Conservation (phyloP, 2,797 vertebrate genomes). For the Kryptopterus vitreolus region DNA sequence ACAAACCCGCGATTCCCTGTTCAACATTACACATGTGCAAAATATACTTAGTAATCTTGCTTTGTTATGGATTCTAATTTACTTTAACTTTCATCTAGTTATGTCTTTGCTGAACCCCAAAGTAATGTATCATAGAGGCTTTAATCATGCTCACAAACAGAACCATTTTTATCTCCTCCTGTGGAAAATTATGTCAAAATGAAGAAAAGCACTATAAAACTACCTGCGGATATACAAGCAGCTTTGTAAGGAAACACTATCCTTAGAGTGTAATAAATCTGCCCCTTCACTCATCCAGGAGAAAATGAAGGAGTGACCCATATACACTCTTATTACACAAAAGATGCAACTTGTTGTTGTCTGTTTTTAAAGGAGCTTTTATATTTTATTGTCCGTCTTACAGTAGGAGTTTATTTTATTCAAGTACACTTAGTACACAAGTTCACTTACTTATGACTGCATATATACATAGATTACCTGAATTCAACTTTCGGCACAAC, state of each 20-base stretch:
- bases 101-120: not conserved
- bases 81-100: not conserved
- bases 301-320: constrained; percentile 17
- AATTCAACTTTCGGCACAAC: constrained; percentile 24
- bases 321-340: constrained; percentile 3
- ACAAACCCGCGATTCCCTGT: constrained; percentile 29
- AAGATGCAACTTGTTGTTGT: not conserved
- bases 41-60: not conserved
- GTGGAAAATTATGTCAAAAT: not conserved
- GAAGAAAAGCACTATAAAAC: not conserved
- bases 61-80: not conserved
- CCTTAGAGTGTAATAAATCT: constrained; percentile 9
- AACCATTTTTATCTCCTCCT: not conserved
- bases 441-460: too few species aligned
- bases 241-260: not conserved
- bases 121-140: not conserved
- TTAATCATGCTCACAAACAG: not conserved
- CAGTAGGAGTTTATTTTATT: not conserved
- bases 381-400: constrained; percentile 14
- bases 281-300: not conserved
- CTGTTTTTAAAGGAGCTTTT: not conserved
- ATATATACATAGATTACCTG: constrained; percentile 42
- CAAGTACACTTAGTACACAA: too few species aligned
- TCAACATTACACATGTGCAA: not conserved
- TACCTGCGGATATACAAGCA: not conserved